phyloP scores from a whole-genome alignment of 2,113 vertebrate species.

The Tachycineta bicolor region DNA sequence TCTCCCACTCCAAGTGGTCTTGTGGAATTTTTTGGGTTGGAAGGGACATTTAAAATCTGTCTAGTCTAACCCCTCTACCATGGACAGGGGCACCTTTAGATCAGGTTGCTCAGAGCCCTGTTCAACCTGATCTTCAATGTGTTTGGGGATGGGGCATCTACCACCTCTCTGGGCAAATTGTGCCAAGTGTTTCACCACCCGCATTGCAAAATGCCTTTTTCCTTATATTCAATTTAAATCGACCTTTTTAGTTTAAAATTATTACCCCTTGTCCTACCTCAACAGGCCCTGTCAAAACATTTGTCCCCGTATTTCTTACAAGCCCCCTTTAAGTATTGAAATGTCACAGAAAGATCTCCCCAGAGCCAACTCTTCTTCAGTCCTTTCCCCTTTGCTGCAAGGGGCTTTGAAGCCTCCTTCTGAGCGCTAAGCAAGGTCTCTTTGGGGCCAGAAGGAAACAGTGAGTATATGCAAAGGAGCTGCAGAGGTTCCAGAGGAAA shows the following conservation, averaged over 20 bases:
- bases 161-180: accelerated
- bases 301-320: background rate
- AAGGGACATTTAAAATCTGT: background rate
- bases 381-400: background rate
- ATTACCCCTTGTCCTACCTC: background rate
- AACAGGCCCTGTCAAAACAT: background rate
- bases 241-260: background rate
- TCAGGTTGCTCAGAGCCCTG: background rate
- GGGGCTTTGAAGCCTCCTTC: background rate
- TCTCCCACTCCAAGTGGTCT: accelerated
- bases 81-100: background rate
- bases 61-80: background rate
- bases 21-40: too few relatives aligned
- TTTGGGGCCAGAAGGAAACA: background rate
- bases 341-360: background rate
- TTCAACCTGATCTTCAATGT: background rate
- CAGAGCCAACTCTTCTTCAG: background rate
- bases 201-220: background rate
- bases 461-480: too few relatives aligned
- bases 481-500: too few relatives aligned
- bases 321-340: background rate
- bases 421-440: too few relatives aligned
- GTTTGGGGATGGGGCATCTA: background rate
- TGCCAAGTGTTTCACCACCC: background rate
- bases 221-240: background rate